These are phyloP conservation scores for Oscarella lobularis DNA, from an alignment of 37 sponge, comb jelly and placozoan species.

Conservation along the genomic window DNA sequence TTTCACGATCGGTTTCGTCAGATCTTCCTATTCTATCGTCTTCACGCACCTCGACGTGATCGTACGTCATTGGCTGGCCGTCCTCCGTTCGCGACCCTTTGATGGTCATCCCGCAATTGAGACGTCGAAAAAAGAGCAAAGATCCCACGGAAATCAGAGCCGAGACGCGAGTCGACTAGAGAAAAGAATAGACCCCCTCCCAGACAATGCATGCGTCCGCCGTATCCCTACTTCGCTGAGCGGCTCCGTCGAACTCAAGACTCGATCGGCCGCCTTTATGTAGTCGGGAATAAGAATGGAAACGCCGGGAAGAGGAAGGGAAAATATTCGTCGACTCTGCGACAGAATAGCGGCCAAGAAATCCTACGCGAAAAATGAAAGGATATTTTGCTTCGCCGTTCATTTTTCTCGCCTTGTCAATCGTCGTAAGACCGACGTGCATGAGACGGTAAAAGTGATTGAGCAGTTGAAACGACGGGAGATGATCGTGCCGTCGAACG, in stretches of 20 bases:
- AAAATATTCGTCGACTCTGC: constrained; percentile 5
- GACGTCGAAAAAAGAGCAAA: not conserved
- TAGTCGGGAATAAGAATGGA: constrained; percentile 4
- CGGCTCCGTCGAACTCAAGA: not conserved
- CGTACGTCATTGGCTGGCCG: not conserved
- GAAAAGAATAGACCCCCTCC: too few relatives aligned
- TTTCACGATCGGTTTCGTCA: too few relatives aligned
- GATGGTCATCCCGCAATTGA: not conserved
- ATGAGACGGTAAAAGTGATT: constrained; percentile 62
- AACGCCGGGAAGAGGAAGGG: constrained; percentile 4
- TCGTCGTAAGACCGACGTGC: constrained; percentile 8
- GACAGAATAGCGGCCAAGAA: not conserved
- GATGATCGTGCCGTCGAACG: constrained; percentile 39
- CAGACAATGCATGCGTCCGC: too few relatives aligned
- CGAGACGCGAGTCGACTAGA: not conserved
- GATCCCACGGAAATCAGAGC: not conserved
- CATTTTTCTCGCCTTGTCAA: constrained; percentile 6
- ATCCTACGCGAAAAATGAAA: not conserved
- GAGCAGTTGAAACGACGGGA: constrained; percentile 22
- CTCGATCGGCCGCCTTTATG: not conserved
- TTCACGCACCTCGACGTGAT: not conserved
- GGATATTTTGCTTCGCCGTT: not conserved
- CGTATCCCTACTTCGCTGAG: too few relatives aligned
- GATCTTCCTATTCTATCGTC: too few relatives aligned
- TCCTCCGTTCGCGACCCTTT: not conserved